Conservation (phyloP, 2,888 invertebrate genomes). For the Cantharis flavilabris region DNA sequence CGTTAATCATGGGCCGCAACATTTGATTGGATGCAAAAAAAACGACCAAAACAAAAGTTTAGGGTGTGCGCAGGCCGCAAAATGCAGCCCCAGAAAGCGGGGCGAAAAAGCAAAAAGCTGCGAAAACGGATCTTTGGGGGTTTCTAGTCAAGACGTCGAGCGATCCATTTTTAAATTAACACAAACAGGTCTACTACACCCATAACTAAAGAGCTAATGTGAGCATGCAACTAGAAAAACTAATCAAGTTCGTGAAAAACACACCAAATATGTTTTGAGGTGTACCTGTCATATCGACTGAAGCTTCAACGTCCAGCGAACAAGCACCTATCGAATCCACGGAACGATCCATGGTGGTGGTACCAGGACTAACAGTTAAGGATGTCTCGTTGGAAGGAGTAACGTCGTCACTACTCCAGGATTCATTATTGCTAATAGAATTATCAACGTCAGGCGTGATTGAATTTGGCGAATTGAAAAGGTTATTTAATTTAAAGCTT, state of each 20-base stretch:
- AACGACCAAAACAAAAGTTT: not conserved
- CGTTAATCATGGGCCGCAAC: not conserved
- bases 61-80: not conserved
- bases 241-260: not conserved
- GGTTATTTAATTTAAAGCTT: conserved; percentile 42
- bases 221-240: not conserved
- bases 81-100: not conserved
- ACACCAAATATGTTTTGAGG: not conserved
- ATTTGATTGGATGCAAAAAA: not conserved
- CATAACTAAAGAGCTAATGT: not conserved
- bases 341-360: conserved; percentile 72
- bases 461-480: conserved; percentile 50
- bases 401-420: conserved; percentile 19
- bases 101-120: not conserved
- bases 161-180: not conserved
- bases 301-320: conserved; percentile 81
- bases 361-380: conserved; percentile 51
- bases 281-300: conserved; percentile 76
- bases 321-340: conserved; percentile 87
- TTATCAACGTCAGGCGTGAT: conserved; percentile 44
- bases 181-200: not conserved
- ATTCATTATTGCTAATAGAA: conserved; percentile 54
- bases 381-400: conserved; percentile 24
- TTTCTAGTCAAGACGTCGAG: not conserved
- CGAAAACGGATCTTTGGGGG: not conserved